Base-by-base conservation (phyloP, 2,888 invertebrate species). In the Leucoptera coffeella region DNA sequence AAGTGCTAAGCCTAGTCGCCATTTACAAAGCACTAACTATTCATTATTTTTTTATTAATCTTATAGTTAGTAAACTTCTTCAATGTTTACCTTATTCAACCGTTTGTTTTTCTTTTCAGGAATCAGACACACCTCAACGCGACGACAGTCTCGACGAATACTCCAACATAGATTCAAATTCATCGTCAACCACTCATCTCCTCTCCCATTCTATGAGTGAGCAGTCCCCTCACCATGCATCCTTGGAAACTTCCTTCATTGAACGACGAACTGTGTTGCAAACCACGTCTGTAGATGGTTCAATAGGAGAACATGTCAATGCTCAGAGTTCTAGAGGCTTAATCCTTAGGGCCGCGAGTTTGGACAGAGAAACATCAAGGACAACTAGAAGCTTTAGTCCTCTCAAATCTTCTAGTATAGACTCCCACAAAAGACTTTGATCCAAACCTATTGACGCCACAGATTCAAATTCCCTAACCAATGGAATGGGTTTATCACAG, bases 371-470 rank as follows among this genome's bases (percentile, higher is more conserved):
- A 23, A 47, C 51, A 2, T 36, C 50, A 0, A 6, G 25, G 29
- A 11, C 43, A 9, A 33, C 53, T 3, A 47, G 54, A 14, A 43
- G 61, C 14, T 60, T 58, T 30, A 56, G 59, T 17, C 62, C 67
- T 31, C 47, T 61, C 28, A 65, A 62, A 40, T 65, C 61, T 33
- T 42, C 64, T 29, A 62, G 62, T 40, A 53, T 53, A 2, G 61
- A 60, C 37, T 54, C 61, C 1, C 64, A 65, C 34, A 65, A 69
- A 43, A 56, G 56, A 49, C 69, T 71, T 57, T 71, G 69, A 71
- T 69, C 67, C 56, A 47, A n/a, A n/a, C n/a, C n/a, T n/a, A n/a
- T n/a, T n/a, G n/a, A n/a, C n/a, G n/a, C n/a, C n/a, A n/a, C n/a
- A n/a, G n/a, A n/a, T n/a, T n/a, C n/a, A n/a, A n/a, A n/a, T n/a